A percentile compares a stretch with the other conserved stretches of the same genome.
Evolutionary conservation across 2,888 invertebrate species (phyloP).

Genomic region (Rhogogaster chlorosoma): DNA sequence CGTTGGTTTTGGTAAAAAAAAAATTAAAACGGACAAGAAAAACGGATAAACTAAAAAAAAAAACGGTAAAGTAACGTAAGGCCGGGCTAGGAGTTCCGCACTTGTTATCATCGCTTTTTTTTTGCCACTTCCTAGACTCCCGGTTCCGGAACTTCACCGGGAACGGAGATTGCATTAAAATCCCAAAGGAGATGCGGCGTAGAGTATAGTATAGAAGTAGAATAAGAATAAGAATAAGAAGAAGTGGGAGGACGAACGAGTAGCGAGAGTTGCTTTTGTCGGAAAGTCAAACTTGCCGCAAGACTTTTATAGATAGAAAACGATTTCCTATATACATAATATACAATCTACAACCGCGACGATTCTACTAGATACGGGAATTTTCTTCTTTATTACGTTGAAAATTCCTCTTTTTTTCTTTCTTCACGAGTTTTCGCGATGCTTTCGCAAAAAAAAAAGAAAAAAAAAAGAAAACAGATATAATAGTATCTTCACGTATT

Average conservation of each 20-base stretch:
- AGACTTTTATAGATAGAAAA: not conserved
- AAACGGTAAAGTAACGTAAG: not conserved
- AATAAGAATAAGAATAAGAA: not conserved
- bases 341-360: not conserved
- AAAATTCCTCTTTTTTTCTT: not conserved
- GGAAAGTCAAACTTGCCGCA: not conserved
- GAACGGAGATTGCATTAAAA: conserved; percentile 30
- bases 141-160: not conserved
- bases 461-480: too few relatives aligned
- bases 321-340: not conserved
- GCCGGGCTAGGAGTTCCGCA: not conserved
- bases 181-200: conserved; percentile 30
- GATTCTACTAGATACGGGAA: not conserved
- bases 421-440: not conserved
- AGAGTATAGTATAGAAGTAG: not conserved
- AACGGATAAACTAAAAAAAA: not conserved
- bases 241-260: not conserved
- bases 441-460: not conserved
- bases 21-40: not conserved
- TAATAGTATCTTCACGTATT: not conserved
- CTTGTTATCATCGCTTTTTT: conserved; percentile 23
- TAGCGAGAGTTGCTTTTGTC: not conserved
- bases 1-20: not conserved
- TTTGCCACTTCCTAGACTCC: conserved; percentile 1
- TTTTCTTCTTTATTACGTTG: not conserved